phyloP scores from a whole-genome alignment of 2,888 invertebrate species.

The Linyphia triangularis region DNA sequence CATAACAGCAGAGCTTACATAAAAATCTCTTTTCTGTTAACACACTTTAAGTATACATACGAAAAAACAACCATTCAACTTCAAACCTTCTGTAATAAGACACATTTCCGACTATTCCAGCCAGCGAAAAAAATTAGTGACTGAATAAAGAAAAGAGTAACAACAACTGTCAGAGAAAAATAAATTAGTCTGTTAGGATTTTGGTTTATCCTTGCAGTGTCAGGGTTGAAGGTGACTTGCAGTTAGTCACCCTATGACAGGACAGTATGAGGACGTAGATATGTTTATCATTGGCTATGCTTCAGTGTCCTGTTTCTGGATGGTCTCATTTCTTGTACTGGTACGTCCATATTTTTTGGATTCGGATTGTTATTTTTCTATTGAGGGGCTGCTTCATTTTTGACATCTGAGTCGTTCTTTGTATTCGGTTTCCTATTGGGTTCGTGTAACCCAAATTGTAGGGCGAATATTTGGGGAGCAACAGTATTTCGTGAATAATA shows the following conservation, averaged over 20 bases:
- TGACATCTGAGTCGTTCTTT: background rate
- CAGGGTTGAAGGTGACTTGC: conserved; percentile 61
- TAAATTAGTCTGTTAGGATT: conserved; percentile 72
- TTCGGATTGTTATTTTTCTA: conserved; percentile 5
- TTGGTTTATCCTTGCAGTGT: conserved; percentile 57
- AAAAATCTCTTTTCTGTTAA: no score
- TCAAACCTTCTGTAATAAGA: conserved; percentile 50
- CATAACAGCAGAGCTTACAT: no score
- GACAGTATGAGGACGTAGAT: conserved; percentile 34
- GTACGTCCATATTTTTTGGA: background rate
- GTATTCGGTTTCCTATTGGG: background rate
- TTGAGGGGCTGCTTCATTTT: background rate
- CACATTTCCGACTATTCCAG: conserved; percentile 36
- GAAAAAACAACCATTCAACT: background rate
- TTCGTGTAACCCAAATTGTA: conserved; percentile 23
- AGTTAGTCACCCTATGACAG: conserved; percentile 67
- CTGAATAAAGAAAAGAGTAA: conserved; percentile 9
- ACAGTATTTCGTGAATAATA: background rate
- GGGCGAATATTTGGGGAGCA: background rate
- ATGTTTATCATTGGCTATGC: conserved; percentile 64
- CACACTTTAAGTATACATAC: no score
- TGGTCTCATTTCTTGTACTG: conserved; percentile 36
- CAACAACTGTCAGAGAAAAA: conserved; percentile 68
- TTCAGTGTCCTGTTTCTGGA: conserved; percentile 9
- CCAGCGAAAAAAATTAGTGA: background rate